phyloP scores from a whole-genome alignment of 2,797 vertebrate species.

The Poecilia gillii region DNA sequence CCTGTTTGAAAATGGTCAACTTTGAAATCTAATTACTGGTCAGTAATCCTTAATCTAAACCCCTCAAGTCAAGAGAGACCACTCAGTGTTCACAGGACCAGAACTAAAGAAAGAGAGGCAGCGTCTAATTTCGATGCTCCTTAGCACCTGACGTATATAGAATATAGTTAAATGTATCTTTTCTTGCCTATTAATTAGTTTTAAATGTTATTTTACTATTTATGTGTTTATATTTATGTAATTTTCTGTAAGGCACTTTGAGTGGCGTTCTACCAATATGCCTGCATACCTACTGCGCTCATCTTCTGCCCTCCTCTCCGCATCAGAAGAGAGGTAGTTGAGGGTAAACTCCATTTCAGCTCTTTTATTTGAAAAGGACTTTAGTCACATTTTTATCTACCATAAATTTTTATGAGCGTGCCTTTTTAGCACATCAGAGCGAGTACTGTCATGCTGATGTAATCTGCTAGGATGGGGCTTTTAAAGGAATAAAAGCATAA shows the following conservation, averaged over 20 bases:
- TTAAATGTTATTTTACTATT: neutral
- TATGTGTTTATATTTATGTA: neutral
- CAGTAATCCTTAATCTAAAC: neutral
- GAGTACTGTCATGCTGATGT: slow-evolving; percentile 39
- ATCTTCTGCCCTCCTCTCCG: slow-evolving; percentile 8
- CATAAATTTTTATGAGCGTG: slow-evolving; percentile 57
- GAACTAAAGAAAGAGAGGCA: neutral
- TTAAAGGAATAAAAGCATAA: slow-evolving; percentile 36
- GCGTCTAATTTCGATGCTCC: neutral
- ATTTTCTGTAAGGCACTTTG: neutral
- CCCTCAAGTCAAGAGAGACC: neutral
- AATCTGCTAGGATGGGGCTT: slow-evolving; percentile 38
- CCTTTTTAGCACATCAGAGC: slow-evolving; percentile 39
- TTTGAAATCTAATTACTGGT: slow-evolving; percentile 2
- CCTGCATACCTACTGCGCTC: neutral
- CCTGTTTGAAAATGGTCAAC: neutral
- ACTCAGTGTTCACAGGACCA: neutral
- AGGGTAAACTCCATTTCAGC: slow-evolving; percentile 28
- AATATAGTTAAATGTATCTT: neutral
- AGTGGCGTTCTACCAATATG: neutral
- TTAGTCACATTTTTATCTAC: slow-evolving; percentile 50
- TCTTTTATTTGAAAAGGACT: slow-evolving; percentile 34
- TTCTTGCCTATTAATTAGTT: neutral
- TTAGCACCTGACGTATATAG: neutral
- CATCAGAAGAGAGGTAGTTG: neutral